A percentile compares a stretch with the other conserved stretches of the same genome.
These are phyloP conservation scores for Argyrosomus japonicus DNA, from an alignment of 2,113 vertebrate genomes.

Conservation along the genomic window DNA sequence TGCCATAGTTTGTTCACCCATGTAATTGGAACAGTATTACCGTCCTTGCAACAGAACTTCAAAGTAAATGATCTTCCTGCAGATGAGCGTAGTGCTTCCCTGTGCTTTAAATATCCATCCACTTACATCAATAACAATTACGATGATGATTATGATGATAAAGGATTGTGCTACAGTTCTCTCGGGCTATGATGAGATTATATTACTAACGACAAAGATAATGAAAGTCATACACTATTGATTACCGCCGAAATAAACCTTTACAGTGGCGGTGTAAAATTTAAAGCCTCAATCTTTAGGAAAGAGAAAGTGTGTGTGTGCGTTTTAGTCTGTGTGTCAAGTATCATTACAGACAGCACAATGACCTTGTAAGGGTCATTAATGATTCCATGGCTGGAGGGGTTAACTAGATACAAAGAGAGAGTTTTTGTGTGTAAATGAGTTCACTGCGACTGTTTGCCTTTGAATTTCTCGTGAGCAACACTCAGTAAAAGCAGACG, in stretches of 20 bases:
- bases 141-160: conserved; percentile 54
- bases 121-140: conserved; percentile 69
- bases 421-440: neutral
- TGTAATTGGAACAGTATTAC: conserved; percentile 25
- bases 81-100: conserved; percentile 19
- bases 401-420: conserved; percentile 23
- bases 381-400: conserved; percentile 22
- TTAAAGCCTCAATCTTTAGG: neutral
- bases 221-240: conserved; percentile 64
- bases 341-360: conserved; percentile 13
- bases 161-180: conserved; percentile 55
- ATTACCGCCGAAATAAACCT: conserved; percentile 62
- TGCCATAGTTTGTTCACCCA: conserved; percentile 11
- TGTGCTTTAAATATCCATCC: conserved; percentile 66
- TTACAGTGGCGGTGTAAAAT: conserved; percentile 41
- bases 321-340: neutral
- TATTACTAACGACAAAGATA: conserved; percentile 60
- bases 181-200: conserved; percentile 55
- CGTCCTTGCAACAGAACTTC: conserved; percentile 19
- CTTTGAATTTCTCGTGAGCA: neutral
- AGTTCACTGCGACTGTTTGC: neutral
- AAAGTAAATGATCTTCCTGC: conserved; percentile 42
- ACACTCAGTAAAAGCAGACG: neutral
- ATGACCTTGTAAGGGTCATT: conserved; percentile 43
- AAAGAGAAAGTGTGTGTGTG: neutral